phyloP scores from a whole-genome alignment of 2,113 vertebrate genomes.

The Mastomys coucha region DNA sequence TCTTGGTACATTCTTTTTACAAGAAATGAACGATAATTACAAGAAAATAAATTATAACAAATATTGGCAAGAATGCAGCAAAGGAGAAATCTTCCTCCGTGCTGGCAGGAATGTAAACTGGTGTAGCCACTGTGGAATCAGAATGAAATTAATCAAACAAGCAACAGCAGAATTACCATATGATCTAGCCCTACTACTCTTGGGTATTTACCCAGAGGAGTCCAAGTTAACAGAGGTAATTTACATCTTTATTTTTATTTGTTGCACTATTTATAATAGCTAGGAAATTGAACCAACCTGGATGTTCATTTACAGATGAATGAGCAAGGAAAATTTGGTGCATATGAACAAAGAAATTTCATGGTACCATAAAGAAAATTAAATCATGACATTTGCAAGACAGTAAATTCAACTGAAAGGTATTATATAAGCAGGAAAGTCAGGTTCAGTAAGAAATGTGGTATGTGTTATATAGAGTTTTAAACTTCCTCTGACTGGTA shows the following conservation, averaged over 20 bases:
- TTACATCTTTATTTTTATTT: background rate
- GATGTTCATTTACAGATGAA: background rate
- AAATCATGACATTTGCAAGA: background rate
- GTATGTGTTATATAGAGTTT: background rate
- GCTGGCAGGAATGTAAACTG: background rate
- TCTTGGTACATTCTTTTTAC: background rate
- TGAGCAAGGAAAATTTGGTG: background rate
- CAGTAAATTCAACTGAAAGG: background rate
- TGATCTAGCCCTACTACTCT: no score
- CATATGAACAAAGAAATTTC: background rate
- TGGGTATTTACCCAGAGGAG: background rate
- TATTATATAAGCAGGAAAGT: background rate
- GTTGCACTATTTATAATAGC: background rate
- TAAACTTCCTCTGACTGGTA: no score
- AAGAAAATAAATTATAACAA: background rate
- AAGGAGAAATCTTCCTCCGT: background rate
- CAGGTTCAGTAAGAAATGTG: background rate
- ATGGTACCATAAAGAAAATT: background rate
- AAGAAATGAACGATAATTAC: background rate
- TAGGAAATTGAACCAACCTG: background rate
- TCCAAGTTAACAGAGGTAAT: background rate
- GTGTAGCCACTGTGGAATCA: background rate
- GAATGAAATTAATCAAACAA: background rate
- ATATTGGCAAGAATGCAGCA: background rate
- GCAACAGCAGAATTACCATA: background rate